Conservation (phyloP, 2,888 invertebrate genomes). For the Hypselothyrea guttata region DNA sequence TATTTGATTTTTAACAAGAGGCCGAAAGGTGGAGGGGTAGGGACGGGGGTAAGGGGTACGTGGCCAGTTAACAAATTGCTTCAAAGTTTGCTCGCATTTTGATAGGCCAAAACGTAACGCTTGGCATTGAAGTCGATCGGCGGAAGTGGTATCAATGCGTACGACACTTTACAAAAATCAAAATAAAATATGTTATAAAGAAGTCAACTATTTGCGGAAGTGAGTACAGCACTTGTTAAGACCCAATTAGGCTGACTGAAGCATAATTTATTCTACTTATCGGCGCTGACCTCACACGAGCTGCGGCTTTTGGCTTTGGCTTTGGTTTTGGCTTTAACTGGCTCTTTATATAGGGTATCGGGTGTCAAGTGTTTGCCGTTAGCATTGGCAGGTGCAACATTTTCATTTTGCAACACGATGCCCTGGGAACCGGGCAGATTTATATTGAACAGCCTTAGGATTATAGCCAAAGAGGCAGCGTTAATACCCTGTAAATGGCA, state of each 20-base stretch:
- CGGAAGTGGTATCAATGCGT: constrained; percentile 55
- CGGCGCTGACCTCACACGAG: constrained; percentile 25
- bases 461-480: neutral
- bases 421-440: constrained; percentile 58
- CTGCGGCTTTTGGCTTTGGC: neutral
- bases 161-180: constrained; percentile 45
- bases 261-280: constrained; percentile 19
- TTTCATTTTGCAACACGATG: constrained; percentile 51
- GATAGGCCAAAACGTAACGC: constrained; percentile 43
- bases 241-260: constrained; percentile 47
- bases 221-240: constrained; percentile 24
- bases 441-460: neutral
- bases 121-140: constrained; percentile 45
- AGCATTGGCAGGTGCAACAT: constrained; percentile 56
- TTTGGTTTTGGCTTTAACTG: neutral
- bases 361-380: constrained; percentile 57
- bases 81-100: constrained; percentile 59
- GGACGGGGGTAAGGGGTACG: neutral
- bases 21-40: constrained; percentile 1
- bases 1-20: constrained; percentile 41
- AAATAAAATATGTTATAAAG: no score
- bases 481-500: constrained; percentile 13
- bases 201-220: constrained; percentile 38
- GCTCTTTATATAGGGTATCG: constrained; percentile 24
- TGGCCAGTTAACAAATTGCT: constrained; percentile 57